Percentiles rank a stretch among this genome's conserved stretches.
These are phyloP conservation scores for Chrysochloris asiatica DNA, from an alignment of 2,113 vertebrate genomes.

Conservation along the genomic window DNA sequence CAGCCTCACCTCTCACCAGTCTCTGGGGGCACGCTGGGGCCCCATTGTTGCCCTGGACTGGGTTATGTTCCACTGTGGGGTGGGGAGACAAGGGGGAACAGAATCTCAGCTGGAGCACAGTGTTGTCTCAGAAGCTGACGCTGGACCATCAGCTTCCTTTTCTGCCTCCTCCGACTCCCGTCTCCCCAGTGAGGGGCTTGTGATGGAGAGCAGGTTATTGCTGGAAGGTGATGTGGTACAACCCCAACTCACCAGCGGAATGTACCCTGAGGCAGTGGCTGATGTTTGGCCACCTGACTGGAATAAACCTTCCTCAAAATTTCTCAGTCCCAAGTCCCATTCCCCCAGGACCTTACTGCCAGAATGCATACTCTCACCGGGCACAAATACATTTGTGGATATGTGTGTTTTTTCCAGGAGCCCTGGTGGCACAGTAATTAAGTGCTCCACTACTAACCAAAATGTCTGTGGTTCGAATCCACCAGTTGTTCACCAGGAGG, in stretches of 20 bases:
- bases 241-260: background rate
- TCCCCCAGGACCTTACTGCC: background rate
- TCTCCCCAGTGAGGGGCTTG: too few species aligned
- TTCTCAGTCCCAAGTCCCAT: fast-evolving
- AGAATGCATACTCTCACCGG: background rate
- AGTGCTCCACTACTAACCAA: background rate
- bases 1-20: background rate
- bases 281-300: background rate
- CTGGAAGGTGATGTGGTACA: background rate
- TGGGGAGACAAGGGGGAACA: too few species aligned
- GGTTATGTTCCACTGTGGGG: too few species aligned
- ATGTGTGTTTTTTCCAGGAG: background rate
- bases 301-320: background rate
- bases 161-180: background rate
- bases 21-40: background rate
- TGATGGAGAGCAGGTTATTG: background rate
- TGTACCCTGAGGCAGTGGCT: background rate
- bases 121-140: background rate
- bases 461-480: background rate
- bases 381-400: background rate
- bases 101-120: background rate
- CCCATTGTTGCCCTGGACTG: background rate
- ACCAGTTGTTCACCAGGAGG: background rate
- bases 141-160: background rate
- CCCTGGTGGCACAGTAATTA: background rate